Base-by-base conservation (phyloP, 2,113 vertebrate species). In the Solea senegalensis region DNA sequence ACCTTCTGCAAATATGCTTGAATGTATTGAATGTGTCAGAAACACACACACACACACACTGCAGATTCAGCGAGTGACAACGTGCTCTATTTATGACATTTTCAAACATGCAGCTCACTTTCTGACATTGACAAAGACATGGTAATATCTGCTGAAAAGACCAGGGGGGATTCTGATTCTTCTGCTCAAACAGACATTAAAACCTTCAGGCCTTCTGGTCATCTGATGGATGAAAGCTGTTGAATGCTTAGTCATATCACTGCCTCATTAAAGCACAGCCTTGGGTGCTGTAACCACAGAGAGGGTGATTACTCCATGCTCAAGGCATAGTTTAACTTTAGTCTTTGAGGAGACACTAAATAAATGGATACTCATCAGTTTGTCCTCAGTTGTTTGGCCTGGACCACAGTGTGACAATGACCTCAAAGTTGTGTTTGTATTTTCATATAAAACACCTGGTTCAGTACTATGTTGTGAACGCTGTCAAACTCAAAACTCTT, bases 161-260 rank as follows among this genome's bases (percentile, higher is more conserved):
- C 69, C 49, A 69, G 66, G 40, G 64, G 73, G 54, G 21, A 70
- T 63, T 55, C 44, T 61, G 27, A 51, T 59, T 61, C 68, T 70
- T 64, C 57, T 73, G 53, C 72, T 71, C 61, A 78, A 74, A 68
- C 61, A 62, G 65, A 52, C 71, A 61, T 75, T 52, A 67, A 45
- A 74, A 54, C 60, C 50, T 60, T 4, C 7, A 8, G 60, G 59
- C 71, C 77, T 40, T 68, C 71, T 62, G 64, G 76, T 75, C 48
- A 50, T 39, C 52, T 83, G 80, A 83, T 12, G 15, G 66, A 88
- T 83, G 68, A 70, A 70, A 57, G 65, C 84, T 68, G 77, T 59
- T 51, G 65, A 59, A 69, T 66, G 82, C 85, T 83, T 82, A 72
- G 72, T 82, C 75, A 82, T 73, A 80, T 79, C 71, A 65, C 78